phyloP scores from a whole-genome alignment of 1,140 invertebrate species.

The Euwallacea similis region DNA sequence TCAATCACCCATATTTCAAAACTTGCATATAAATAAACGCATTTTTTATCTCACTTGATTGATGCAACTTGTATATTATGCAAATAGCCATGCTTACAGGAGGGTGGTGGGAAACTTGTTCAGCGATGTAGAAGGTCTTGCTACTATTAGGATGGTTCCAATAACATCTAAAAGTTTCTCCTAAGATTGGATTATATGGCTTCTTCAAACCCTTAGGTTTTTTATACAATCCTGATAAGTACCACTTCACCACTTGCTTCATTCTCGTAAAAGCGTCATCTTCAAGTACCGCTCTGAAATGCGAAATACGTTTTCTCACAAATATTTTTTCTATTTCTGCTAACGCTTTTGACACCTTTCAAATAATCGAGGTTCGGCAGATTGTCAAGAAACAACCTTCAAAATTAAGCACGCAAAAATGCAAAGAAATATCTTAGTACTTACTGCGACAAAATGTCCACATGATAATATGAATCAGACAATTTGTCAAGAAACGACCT shows the following conservation, averaged over 20 bases:
- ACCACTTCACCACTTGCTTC: constrained; percentile 88
- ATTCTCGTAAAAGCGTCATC: constrained; percentile 90
- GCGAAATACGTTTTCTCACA: background rate
- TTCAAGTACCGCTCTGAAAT: constrained; percentile 74
- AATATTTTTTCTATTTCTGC: too few relatives aligned
- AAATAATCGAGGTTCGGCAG: too few relatives aligned
- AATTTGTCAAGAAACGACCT: constrained; percentile 92
- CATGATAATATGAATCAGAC: constrained; percentile 92
- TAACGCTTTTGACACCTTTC: too few relatives aligned
- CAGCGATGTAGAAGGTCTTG: constrained; percentile 89
- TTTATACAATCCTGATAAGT: constrained; percentile 85
- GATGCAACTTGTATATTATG: too few relatives aligned
- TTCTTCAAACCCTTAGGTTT: constrained; percentile 93
- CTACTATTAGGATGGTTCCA: constrained; percentile 85
- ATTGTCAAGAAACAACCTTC: too few relatives aligned
- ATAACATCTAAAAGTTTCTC: constrained; percentile 89
- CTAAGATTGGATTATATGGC: constrained; percentile 92
- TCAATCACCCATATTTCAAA: too few relatives aligned
- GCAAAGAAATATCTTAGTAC: background rate
- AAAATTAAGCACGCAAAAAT: too few relatives aligned
- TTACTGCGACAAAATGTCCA: constrained; percentile 69
- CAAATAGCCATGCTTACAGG: constrained; percentile 57
- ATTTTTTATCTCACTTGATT: too few relatives aligned
- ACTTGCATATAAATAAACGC: too few relatives aligned
- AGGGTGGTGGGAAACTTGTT: constrained; percentile 95